A percentile compares a stretch with the other conserved stretches of the same genome.
Conservation (phyloP, 1,140 invertebrate species). For the Calephelis virginiensis region DNA sequence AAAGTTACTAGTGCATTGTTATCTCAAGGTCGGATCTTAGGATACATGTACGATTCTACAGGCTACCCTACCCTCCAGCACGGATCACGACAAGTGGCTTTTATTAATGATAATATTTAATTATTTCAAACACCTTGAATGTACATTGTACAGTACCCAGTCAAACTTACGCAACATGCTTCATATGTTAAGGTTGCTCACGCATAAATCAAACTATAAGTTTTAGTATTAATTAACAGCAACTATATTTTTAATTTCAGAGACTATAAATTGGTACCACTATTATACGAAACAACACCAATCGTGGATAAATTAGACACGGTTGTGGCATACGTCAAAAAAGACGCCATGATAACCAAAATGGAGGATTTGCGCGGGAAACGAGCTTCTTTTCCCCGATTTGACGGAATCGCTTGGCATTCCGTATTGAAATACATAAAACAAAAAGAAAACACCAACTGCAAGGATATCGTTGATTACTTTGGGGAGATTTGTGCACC, state of each 20-base stretch:
- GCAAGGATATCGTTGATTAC: slow-evolving; percentile 78
- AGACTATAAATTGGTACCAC: slow-evolving; percentile 80
- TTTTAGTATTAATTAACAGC: too few species aligned
- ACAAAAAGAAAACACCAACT: slow-evolving; percentile 61
- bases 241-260: slow-evolving; percentile 57
- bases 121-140: too few species aligned
- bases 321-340: slow-evolving; percentile 85
- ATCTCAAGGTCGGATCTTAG: too few species aligned
- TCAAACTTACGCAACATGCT: too few species aligned
- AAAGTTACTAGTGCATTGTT: too few species aligned
- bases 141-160: too few species aligned
- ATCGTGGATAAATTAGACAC: slow-evolving; percentile 81
- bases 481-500: slow-evolving; percentile 82
- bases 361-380: slow-evolving; percentile 82
- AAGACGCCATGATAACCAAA: slow-evolving; percentile 78
- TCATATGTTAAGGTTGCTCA: too few species aligned
- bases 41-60: too few species aligned
- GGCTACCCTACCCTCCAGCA: too few species aligned
- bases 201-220: too few species aligned
- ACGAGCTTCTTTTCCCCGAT: slow-evolving; percentile 84
- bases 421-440: slow-evolving; percentile 80
- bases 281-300: slow-evolving; percentile 83
- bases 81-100: too few species aligned
- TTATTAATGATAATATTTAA: too few species aligned
- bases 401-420: slow-evolving; percentile 83